Evolutionary conservation across 35 echinoderm and acorn worm genomes (phyloP), one percentile per base, ranked within the genome.

Genomic region (Anneissia japonica): DNA sequence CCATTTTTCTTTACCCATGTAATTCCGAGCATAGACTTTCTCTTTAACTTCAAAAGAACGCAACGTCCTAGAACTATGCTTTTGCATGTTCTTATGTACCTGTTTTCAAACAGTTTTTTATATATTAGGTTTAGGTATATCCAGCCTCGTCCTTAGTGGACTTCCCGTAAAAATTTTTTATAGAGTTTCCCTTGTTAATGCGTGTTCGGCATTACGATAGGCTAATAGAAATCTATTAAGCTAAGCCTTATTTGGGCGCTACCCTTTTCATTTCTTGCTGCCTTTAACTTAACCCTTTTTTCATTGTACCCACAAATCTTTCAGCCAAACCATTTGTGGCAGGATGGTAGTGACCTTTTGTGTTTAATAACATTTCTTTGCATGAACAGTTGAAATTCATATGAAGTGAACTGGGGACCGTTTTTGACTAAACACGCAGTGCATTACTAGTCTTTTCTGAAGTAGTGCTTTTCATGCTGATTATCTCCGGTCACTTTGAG

Each of bases 321-420:
- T 90, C 88, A 74, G 82, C 82, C 19, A 76, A 73, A 11, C 88
- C 88, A 32, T 90, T 90, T 43, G 88, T 85, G 23, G 11, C 37
- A 19, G 88, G 64, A 77, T 90, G 88, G 0, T 78, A 76, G 28
- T 10, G 33, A 40, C 0, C 33, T 17, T 77, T 73, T 85, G 46
- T 85, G 89, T 13, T 73, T 84, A 35, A 90, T 90, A 11, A 39
- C 82, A 80, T 90, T 80, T 16, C 30, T 46, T 73, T 56, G 17
- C 7, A 90, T 41, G 74, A 90, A 90, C 10, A 14, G 14, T 9
- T 84, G 74, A 73, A 91, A 91, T 30, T 91, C 81, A 17, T 72
- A 17, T 31, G 89, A 85, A 19, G 89, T 91, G 73, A 91, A 85
- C 43, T 91, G 89, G 75, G 37, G 56, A 17, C 89, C 89, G 41